phyloP scores from a whole-genome alignment of 2,888 invertebrate species.

The Catonia carolina region DNA sequence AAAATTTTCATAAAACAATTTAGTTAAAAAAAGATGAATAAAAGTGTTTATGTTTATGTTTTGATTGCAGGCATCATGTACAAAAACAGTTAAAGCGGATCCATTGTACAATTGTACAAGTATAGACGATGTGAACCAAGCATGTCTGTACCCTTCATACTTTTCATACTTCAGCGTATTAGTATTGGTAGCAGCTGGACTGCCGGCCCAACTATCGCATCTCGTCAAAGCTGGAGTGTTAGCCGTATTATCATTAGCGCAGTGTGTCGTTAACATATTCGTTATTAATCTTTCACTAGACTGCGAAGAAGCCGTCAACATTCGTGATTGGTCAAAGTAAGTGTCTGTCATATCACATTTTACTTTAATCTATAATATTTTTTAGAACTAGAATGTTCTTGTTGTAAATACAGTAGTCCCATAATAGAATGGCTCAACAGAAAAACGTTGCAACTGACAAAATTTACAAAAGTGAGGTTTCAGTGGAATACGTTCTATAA shows the following conservation, averaged over 20 bases:
- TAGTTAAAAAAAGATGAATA: too few relatives aligned
- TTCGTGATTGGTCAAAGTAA: conserved; percentile 42
- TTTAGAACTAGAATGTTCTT: too few relatives aligned
- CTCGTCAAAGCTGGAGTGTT: conserved; percentile 59
- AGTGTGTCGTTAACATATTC: conserved; percentile 54
- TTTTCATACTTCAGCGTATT: conserved; percentile 64
- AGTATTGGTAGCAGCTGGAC: conserved; percentile 60
- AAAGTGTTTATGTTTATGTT: too few relatives aligned
- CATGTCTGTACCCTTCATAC: conserved; percentile 64
- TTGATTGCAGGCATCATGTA: conserved; percentile 21
- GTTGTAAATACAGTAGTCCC: too few relatives aligned
- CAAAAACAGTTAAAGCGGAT: conserved; percentile 9
- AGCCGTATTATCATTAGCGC: conserved; percentile 52
- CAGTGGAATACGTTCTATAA: too few relatives aligned
- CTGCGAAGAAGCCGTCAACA: conserved; percentile 47
- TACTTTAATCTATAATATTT: neutral
- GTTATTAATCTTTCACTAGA: conserved; percentile 50
- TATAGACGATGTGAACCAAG: conserved; percentile 40
- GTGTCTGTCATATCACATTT: neutral
- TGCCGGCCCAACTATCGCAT: conserved; percentile 65
- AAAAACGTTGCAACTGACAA: too few relatives aligned
- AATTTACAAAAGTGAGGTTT: too few relatives aligned
- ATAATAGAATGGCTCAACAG: too few relatives aligned
- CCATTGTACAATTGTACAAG: conserved; percentile 37
- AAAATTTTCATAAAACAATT: neutral